These are phyloP conservation scores for Cydia pomonella DNA, from an alignment of 1,140 invertebrate genomes.

Conservation along the genomic window DNA sequence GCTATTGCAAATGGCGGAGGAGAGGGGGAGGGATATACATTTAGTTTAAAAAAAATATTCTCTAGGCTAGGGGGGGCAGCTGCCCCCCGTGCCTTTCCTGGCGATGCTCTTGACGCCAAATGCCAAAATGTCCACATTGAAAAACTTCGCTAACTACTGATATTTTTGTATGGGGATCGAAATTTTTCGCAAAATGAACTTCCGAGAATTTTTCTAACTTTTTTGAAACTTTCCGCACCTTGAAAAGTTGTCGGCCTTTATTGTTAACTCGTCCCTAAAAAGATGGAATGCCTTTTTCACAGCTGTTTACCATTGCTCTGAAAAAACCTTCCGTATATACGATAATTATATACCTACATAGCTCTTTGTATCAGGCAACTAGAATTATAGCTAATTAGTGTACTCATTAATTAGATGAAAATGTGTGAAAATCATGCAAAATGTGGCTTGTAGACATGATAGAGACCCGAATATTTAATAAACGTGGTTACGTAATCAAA, in stretches of 20 bases:
- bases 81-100: too few relatives aligned
- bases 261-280: neutral
- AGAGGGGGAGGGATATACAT: too few relatives aligned
- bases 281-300: constrained; percentile 3
- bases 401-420: neutral
- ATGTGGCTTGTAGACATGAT: neutral
- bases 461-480: neutral
- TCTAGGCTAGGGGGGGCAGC: too few relatives aligned
- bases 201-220: too few relatives aligned
- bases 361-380: neutral
- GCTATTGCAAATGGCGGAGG: too few relatives aligned
- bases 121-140: too few relatives aligned
- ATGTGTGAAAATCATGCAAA: neutral
- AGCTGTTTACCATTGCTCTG: neutral
- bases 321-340: constrained; percentile 10
- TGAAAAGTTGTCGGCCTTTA: neutral
- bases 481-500: neutral
- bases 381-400: neutral
- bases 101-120: too few relatives aligned
- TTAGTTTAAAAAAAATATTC: too few relatives aligned
- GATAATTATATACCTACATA: constrained; percentile 8
- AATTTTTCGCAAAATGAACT: too few relatives aligned
- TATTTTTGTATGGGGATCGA: too few relatives aligned
- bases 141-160: too few relatives aligned
- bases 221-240: too few relatives aligned